Percentiles rank a stretch among this genome's conserved stretches.
Evolutionary conservation across 2,888 invertebrate genomes (phyloP).

Genomic region (Drosophila mercatorum): DNA sequence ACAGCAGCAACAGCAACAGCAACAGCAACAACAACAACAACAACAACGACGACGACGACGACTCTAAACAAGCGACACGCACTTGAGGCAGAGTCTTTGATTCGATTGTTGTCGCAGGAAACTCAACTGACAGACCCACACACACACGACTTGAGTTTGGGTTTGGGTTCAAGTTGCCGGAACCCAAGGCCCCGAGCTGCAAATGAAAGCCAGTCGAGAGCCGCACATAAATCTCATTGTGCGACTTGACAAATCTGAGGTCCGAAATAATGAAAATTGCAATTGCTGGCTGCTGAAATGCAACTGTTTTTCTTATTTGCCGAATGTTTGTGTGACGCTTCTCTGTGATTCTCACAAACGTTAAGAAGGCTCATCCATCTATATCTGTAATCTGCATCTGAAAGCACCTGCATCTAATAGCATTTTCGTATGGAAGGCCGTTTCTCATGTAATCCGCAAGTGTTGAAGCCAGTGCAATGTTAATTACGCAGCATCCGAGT

Average conservation of each 20-base stretch:
- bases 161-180: conserved; percentile 2
- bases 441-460: neutral
- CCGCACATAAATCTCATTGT: conserved; percentile 29
- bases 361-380: too few relatives aligned
- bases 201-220: conserved; percentile 27
- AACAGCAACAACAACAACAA: neutral
- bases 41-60: too few relatives aligned
- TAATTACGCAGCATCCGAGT: conserved; percentile 3
- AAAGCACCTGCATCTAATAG: neutral
- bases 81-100: conserved; percentile 16
- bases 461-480: conserved; percentile 11
- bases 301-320: neutral
- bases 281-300: conserved; percentile 14
- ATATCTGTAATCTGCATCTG: neutral
- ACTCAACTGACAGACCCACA: conserved; percentile 21
- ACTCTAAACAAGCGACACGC: neutral
- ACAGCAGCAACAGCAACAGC: neutral
- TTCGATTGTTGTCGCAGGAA: conserved; percentile 24
- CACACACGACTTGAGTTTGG: conserved; percentile 9
- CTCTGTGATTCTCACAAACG: neutral
- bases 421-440: neutral
- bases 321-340: neutral
- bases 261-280: conserved; percentile 14
- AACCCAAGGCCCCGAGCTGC: conserved; percentile 12
- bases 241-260: conserved; percentile 18